Evolutionary conservation across 2,113 vertebrate genomes (phyloP).

Genomic region (Megaceryle torquata): DNA sequence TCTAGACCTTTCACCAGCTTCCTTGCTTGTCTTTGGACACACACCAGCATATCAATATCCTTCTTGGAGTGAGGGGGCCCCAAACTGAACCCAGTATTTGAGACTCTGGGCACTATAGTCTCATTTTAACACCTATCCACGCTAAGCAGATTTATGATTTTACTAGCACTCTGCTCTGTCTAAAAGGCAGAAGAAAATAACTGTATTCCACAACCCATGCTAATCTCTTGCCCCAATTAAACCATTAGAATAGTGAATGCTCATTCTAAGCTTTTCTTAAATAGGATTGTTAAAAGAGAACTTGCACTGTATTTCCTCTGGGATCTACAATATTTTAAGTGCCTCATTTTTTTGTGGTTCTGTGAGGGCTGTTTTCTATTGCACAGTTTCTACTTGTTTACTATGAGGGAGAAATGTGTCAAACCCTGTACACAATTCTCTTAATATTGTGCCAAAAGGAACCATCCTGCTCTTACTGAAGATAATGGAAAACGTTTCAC

Average conservation of each 20-base stretch:
- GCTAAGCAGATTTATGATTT: neutral
- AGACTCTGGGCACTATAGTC: neutral
- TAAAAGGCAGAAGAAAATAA: neutral
- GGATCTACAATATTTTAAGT: neutral
- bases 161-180: neutral
- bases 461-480: neutral
- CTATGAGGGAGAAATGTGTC: neutral
- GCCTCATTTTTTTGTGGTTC: neutral
- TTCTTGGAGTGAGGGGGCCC: neutral
- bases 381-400: neutral
- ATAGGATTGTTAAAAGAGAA: neutral
- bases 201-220: neutral
- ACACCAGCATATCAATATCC: neutral
- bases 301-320: neutral
- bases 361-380: neutral
- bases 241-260: neutral
- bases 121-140: neutral
- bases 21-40: fast-evolving
- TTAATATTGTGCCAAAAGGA: neutral
- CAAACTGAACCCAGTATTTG: neutral
- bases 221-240: neutral
- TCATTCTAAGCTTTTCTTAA: neutral
- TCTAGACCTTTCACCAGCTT: neutral
- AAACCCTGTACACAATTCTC: neutral
- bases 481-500: neutral